These are phyloP conservation scores for Monoplex corrugatus DNA, from an alignment of 2,888 invertebrate species.

Conservation along the genomic window DNA sequence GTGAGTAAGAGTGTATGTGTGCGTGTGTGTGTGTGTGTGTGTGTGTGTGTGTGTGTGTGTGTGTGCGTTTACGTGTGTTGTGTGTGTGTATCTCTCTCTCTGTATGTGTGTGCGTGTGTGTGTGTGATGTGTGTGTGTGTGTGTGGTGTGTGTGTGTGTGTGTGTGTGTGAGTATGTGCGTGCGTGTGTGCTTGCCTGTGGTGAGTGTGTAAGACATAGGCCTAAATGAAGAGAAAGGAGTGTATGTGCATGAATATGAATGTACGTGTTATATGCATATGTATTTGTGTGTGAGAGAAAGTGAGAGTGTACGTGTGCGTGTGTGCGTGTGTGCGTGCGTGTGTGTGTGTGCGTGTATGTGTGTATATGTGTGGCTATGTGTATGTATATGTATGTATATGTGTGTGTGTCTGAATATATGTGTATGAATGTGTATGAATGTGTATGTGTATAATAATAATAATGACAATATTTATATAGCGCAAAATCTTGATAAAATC, in stretches of 20 bases:
- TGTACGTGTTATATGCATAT: too few relatives aligned
- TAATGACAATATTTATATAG: too few relatives aligned
- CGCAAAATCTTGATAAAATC: too few relatives aligned
- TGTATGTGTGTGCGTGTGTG: neutral
- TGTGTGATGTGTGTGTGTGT: slow-evolving; percentile 14
- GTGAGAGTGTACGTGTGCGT: slow-evolving; percentile 18
- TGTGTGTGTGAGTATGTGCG: neutral
- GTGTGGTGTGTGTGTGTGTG: slow-evolving; percentile 3
- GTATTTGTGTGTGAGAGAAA: slow-evolving; percentile 1
- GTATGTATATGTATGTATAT: neutral
- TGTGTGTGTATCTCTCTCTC: neutral
- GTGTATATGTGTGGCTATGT: slow-evolving; percentile 19
- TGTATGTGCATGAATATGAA: neutral
- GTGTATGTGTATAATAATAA: neutral
- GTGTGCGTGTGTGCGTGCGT: slow-evolving; percentile 14
- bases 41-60: neutral
- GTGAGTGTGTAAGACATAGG: slow-evolving; percentile 10
- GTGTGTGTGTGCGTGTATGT: neutral
- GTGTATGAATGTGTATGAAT: neutral
- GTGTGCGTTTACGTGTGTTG: slow-evolving; percentile 7
- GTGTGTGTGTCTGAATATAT: neutral
- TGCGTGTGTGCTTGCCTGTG: neutral
- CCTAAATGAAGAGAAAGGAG: too few relatives aligned
- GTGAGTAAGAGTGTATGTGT: neutral
- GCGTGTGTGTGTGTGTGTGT: neutral